Base-by-base conservation (phyloP, 1,140 invertebrate genomes). In the Homalodisca vitripennis region DNA sequence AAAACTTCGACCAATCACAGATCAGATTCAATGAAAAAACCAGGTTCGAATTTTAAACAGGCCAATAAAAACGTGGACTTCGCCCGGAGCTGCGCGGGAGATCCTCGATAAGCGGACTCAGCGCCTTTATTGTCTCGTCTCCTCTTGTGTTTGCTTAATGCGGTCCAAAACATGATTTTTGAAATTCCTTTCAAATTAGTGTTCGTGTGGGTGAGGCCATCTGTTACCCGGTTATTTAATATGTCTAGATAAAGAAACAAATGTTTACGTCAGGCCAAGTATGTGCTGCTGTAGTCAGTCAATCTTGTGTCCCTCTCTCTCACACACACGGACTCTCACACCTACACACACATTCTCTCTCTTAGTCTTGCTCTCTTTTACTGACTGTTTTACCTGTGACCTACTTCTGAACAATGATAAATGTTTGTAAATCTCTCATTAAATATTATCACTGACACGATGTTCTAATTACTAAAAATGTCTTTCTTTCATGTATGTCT, bases 11-110 rank as follows among this genome's bases (percentile, higher is more conserved):
- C 63, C 63, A 31, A 66, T 66, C 63, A 66, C 63, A 46, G 63
- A 46, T 46, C 32, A 31, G 34, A 46, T 66, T 66, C 63, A 66
- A 66, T 66, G 63, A 66, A 66, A 66, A 66, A 66, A 66, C 63
- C 63, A 66, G n/a, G 63, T 66, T 66, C 63, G 63, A 66, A 66
- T 66, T 66, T 66, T 66, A 66, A 66, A 47, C 63, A 66, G 63
- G 63, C 30, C 63, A 31, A 66, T 66, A 66, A 66, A 66, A 66
- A 66, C 32, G 32, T 27, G 41, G 32, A 46, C n/a, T 47, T n/a
- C 32, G 32, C 63, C 63, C n/a, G n/a, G 41, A 34, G 63, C 31
- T 12, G 17, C n/a, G 27, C 29, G 17, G 3, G 41, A 24, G 41
- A 27, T 66, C 41, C 12, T n/a, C 17, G 63, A 66, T 66, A 41